Percentiles rank a stretch among this genome's conserved stretches.
Conservation (phyloP, 1,140 invertebrate genomes). For the Holcopasites calliopsidis region DNA sequence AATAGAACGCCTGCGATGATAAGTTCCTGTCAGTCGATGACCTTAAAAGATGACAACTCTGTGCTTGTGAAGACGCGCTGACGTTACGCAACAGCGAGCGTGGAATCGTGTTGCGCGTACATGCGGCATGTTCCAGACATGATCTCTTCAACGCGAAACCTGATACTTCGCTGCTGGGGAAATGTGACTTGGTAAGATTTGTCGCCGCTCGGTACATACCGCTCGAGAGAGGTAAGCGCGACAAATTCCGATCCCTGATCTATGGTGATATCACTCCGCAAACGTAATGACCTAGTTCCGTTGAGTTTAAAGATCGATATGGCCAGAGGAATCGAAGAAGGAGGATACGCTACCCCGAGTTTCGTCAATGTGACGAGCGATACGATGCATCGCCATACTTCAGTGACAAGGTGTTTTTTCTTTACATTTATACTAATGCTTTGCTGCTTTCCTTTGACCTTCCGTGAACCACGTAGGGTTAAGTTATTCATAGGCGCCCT, state of each 20-base stretch:
- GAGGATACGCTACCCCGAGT: conserved; percentile 52
- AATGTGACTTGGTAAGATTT: conserved; percentile 43
- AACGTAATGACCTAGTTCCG: conserved; percentile 65
- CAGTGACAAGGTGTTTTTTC: too few species aligned
- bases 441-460: too few species aligned
- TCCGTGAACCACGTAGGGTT: too few species aligned
- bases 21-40: conserved; percentile 36
- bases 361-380: background rate
- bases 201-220: conserved; percentile 32
- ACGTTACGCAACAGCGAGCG: background rate
- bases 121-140: background rate
- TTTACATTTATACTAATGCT: too few species aligned
- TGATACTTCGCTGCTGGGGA: conserved; percentile 31
- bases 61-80: background rate
- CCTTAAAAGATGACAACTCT: conserved; percentile 41
- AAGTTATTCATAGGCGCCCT: too few species aligned
- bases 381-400: background rate
- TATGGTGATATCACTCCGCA: conserved; percentile 19
- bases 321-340: conserved; percentile 57
- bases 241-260: conserved; percentile 40
- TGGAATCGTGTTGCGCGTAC: background rate
- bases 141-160: conserved; percentile 40
- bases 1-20: conserved; percentile 16
- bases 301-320: conserved; percentile 63
- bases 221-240: conserved; percentile 18